Evolutionary conservation across 2,797 vertebrate species (phyloP), one percentile per base, ranked within the genome.

Genomic region (Toxotes lorentzi): DNA sequence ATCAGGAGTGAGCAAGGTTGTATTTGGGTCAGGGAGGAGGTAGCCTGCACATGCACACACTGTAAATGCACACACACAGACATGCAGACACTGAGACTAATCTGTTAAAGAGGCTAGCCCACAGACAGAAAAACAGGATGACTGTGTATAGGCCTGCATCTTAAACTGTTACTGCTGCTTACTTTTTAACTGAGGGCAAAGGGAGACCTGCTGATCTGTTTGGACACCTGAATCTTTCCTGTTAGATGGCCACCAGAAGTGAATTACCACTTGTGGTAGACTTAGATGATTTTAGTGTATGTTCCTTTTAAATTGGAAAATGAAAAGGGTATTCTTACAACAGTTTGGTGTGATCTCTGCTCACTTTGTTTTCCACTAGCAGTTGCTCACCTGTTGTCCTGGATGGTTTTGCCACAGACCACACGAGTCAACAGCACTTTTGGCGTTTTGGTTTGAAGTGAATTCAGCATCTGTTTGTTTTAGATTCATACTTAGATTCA

Each of bases 51-150:
- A n/a, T 53, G 41, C 64, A 59, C 69, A 38, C 23, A 53, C 14
- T 47, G 43, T 32, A 48, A 32, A 57, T 38, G 10, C 21, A 63
- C 51, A 53, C 43, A 67, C 61, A 62, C 70, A 66, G 21, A 61
- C 64, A 60, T 30, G 13, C 34, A 11, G 21, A 69, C 24, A 74
- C 50, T 68, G 60, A 76, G 60, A 60, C 83, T 91, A 88, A 92
- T 85, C 86, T 78, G 30, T 81, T 92, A 85, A 91, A 86, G 81
- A 75, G 80, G 41, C 63, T 73, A 81, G 43, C 54, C 50, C 53
- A 57, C 64, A 84, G 59, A 64, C 59, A 21, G 64, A 54, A 56
- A 67, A 56, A 57, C 16, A 70, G 66, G 70, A 75, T 45, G 60
- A 66, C n/a, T 76, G 24, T 57, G 34, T 45, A 13, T 30, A 45